phyloP scores from a whole-genome alignment of 2,113 vertebrate genomes.

The Hiodon tergisus region DNA sequence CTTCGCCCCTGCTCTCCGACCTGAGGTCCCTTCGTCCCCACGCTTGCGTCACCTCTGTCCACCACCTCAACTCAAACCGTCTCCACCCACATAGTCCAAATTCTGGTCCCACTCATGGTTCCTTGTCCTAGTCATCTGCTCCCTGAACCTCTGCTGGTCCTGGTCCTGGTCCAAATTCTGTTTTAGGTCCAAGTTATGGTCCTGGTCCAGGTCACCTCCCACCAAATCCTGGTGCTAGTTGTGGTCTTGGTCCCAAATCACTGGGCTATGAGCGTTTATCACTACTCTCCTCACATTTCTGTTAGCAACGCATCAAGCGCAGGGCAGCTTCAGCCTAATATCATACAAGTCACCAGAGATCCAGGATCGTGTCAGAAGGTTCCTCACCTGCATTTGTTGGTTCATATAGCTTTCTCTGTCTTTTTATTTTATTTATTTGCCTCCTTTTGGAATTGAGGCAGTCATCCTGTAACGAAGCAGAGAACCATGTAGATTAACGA shows the following conservation, averaged over 20 bases:
- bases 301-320: too few species aligned
- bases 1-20: slow-evolving; percentile 28
- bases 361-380: too few species aligned
- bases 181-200: too few species aligned
- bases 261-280: too few species aligned
- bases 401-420: background rate
- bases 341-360: too few species aligned
- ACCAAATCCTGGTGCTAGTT: too few species aligned
- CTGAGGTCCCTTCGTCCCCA: slow-evolving; percentile 9
- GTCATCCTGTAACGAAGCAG: slow-evolving; percentile 17
- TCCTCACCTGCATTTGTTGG: background rate
- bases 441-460: background rate
- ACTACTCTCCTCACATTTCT: too few species aligned
- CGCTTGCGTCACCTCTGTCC: background rate
- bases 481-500: slow-evolving; percentile 15
- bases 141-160: too few species aligned
- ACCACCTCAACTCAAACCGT: background rate
- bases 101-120: background rate
- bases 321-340: too few species aligned
- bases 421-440: background rate
- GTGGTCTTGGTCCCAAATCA: too few species aligned
- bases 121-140: background rate
- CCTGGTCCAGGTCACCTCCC: too few species aligned
- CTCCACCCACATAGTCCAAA: background rate
- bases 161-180: too few species aligned